phyloP scores from a whole-genome alignment of 2,113 vertebrate species.

The Semnornis frantzii region DNA sequence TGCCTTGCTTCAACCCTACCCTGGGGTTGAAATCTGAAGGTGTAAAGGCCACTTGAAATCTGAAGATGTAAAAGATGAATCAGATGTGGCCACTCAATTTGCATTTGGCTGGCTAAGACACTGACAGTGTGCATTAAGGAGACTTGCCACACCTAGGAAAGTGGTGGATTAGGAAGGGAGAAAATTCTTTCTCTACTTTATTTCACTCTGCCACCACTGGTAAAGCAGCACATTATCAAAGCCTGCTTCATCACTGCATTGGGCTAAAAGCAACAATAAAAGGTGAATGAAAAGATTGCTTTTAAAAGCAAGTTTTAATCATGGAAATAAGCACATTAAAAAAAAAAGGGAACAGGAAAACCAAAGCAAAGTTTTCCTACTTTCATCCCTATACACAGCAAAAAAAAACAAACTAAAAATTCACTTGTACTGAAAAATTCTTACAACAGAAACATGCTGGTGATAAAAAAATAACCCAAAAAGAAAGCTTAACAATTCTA shows the following conservation, averaged over 20 bases:
- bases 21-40: not conserved
- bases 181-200: not conserved
- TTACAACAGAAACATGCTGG: not conserved
- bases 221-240: not conserved
- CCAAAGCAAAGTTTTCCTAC: not conserved
- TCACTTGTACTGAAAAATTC: not conserved
- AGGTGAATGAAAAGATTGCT: not conserved
- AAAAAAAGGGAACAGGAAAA: not conserved
- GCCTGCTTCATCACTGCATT: not conserved
- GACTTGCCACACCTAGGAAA: not conserved
- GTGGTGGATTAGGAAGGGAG: not conserved
- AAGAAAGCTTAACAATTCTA: not conserved
- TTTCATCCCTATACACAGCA: not conserved
- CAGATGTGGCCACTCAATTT: not conserved
- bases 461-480: not conserved
- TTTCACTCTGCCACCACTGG: not conserved
- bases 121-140: not conserved
- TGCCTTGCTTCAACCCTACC: not conserved
- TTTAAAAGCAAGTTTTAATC: not conserved
- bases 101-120: not conserved
- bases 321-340: not conserved
- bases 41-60: not conserved
- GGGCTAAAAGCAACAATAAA: not conserved
- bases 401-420: not conserved
- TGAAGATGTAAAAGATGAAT: not conserved